A percentile compares a stretch with the other conserved stretches of the same genome.
phyloP scores from a whole-genome alignment of 1,140 invertebrate genomes.

The Penaeus japonicus region DNA sequence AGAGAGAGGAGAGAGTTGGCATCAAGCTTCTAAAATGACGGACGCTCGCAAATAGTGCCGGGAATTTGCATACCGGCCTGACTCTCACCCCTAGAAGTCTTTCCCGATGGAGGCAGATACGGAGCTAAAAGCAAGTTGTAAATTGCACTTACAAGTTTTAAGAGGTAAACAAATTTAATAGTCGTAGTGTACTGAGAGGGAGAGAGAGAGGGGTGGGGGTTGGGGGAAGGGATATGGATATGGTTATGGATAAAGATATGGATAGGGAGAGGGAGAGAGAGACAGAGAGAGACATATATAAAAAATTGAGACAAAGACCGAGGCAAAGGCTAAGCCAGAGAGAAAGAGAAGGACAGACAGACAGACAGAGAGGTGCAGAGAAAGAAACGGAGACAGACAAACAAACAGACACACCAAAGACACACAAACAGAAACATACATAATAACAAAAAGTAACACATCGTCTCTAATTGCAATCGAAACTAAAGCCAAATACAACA shows the following conservation, averaged over 20 bases:
- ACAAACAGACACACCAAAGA: neutral
- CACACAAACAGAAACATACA: neutral
- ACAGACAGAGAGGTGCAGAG: constrained; percentile 22
- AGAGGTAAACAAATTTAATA: no score
- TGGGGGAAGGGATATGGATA: neutral
- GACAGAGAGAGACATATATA: no score
- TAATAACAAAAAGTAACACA: neutral
- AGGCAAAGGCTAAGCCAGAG: no score
- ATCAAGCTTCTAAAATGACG: no score
- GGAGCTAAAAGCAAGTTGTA: neutral
- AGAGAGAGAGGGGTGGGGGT: constrained; percentile 19
- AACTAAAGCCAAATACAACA: no score
- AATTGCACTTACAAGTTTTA: neutral
- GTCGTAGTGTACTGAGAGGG: neutral
- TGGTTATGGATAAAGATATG: no score
- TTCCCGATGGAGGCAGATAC: neutral
- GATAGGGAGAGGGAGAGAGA: no score
- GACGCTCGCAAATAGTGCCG: no score
- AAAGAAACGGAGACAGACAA: neutral
- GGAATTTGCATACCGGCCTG: no score
- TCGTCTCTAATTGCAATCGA: neutral
- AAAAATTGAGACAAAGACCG: no score
- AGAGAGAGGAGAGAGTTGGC: no score
- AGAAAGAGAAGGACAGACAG: neutral
- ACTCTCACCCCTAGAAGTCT: no score